Base-by-base conservation (phyloP, 2,113 vertebrate species). In the Pelecanoides urinatrix region DNA sequence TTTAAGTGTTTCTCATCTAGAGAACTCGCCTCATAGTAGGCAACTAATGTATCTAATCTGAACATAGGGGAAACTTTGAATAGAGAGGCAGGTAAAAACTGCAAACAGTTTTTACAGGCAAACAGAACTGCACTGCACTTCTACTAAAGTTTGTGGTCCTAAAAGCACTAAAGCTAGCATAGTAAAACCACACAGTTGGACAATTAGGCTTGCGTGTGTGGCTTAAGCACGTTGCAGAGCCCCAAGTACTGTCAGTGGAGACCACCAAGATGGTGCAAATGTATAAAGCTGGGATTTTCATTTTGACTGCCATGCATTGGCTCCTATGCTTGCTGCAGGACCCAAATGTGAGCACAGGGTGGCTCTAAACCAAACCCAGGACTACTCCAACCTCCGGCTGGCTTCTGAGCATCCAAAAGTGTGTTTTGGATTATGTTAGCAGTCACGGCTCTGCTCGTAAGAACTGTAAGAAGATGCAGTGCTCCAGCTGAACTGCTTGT, bases 281-380 rank as follows among this genome's bases (percentile, higher is more conserved):
- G 20, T 40, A 7, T 50, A 8, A 30, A 42, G 83, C 2, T 66
- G 32, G 38, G 5, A 63, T 77, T 88, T 68, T 26, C n/a, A 6
- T 4, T 1, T 6, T 44, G 45, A 20, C 30, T 67, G 47, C 26
- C 4, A 1, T 0, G 10, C 1, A 2, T 49, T 86, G 70, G 16
- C 40, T 71, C 34, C 71, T 78, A 3, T 7, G 23, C 49, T 79
- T 15, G 2, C 78, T 84, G 47, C 68, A 65, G 80, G 42, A 61
- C 72, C 53, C 27, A 11, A 4, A 42, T 7, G 18, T 17, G 56
- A 67, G 80, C 38, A 36, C 38, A 29, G 73, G 4, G 38, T 38
- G 30, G n/a, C 61, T 92, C 77, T 36, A 36, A 89, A 79, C 62
- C 81, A 86, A 78, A 71, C 14, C 19, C 38, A 23, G 49, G 18